Base-by-base conservation (phyloP, 1,140 invertebrate genomes). In the Periplaneta americana region DNA sequence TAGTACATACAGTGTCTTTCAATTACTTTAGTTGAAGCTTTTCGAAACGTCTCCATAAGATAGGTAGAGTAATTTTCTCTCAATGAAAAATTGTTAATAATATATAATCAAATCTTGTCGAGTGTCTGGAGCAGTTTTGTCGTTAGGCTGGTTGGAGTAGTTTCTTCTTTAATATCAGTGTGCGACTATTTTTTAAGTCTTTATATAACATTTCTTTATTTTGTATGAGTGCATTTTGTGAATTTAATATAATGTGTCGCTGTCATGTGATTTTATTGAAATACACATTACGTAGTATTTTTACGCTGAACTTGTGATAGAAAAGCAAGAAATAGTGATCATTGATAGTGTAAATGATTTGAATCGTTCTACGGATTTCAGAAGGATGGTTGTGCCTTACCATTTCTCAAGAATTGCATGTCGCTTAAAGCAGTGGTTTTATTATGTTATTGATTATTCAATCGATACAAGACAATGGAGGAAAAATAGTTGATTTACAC, bases 381-480 rank as follows among this genome's bases (percentile, higher is more conserved):
- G 15, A n/a, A n/a, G 48, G 28, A 6, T n/a, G 22, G 48, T 4
- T 66, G 48, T n/a, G 39, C 22, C n/a, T 48, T 48, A 18, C 3
- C 15, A 28, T 66, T 66, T 28, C 48, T 66, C 22, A 66, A 66
- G 48, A 66, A 66, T 6, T 66, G 22, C 48, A 66, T 66, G 22
- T 66, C 48, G 48, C 48, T 66, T 22, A 66, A 66, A 66, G 48
- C 48, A n/a, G 48, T 76, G 75, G 79, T 81, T 81, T 81, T 81
- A 81, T 75, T 37, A 66, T 37, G 80, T 31, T 81, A 81, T 81
- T 81, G 80, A 81, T 81, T 81, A 74, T 81, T 35, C 80, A 74
- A 15, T 28, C 31, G 74, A 32, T 74, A 74, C 74, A 34, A 35
- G 74, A 81, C 57, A 81, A 28, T 66, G 48, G 74, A 81, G 48